Evolutionary conservation across 2,888 invertebrate genomes (phyloP).

Genomic region (Drosophila leonis): DNA sequence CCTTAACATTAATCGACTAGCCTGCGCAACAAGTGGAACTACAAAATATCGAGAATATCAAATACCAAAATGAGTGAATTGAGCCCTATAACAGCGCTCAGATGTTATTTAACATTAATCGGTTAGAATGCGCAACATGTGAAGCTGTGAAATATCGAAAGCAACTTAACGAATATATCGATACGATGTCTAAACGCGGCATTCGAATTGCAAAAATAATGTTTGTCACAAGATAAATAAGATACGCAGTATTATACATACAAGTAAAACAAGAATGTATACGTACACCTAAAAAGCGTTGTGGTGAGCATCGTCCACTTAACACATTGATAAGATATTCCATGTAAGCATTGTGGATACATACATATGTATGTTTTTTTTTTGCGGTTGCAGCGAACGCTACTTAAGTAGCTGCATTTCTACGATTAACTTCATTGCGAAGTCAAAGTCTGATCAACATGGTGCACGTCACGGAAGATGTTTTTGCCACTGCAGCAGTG

Average conservation of each 20-base stretch:
- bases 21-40: slow-evolving; percentile 24
- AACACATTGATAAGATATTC: slow-evolving; percentile 21
- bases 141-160: slow-evolving; percentile 4
- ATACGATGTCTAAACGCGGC: neutral
- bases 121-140: slow-evolving; percentile 15
- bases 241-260: neutral
- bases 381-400: slow-evolving; percentile 47
- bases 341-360: neutral
- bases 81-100: neutral
- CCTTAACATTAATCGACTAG: neutral
- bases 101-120: neutral
- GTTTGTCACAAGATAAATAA: slow-evolving; percentile 1
- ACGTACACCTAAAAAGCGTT: neutral
- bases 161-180: slow-evolving; percentile 10
- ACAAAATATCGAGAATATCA: neutral
- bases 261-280: neutral
- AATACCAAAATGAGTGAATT: neutral
- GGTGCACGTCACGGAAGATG: slow-evolving; percentile 81
- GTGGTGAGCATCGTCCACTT: slow-evolving; percentile 8
- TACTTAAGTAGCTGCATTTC: slow-evolving; percentile 31
- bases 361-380: slow-evolving; percentile 1
- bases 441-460: slow-evolving; percentile 44
- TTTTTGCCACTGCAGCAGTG: slow-evolving; percentile 75
- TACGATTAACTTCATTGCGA: slow-evolving; percentile 7
- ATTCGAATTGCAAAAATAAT: neutral